Conservation (phyloP, 2,888 invertebrate species). For the Operophtera brumata region DNA sequence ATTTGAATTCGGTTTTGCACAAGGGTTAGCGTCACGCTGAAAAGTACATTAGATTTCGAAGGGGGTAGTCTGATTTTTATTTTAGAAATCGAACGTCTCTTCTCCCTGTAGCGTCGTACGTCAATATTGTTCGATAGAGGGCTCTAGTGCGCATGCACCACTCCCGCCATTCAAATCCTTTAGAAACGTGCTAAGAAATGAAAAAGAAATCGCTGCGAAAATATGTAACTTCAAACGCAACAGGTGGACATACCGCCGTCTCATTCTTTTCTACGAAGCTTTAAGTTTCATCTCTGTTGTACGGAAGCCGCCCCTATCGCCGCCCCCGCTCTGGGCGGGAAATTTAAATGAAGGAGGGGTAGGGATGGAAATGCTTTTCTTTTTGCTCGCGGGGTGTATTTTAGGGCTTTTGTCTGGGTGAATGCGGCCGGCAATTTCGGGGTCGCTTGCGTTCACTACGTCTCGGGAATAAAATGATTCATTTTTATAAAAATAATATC, state of each 20-base stretch:
- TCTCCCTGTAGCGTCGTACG: slow-evolving; percentile 35
- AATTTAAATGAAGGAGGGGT: slow-evolving; percentile 77
- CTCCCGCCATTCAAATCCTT: slow-evolving; percentile 70
- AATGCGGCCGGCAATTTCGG: slow-evolving; percentile 79
- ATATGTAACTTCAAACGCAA: slow-evolving; percentile 73
- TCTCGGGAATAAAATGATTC: slow-evolving; percentile 65
- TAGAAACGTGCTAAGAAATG: slow-evolving; percentile 65
- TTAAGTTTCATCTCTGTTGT: slow-evolving; percentile 74
- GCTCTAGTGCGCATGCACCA: slow-evolving; percentile 70
- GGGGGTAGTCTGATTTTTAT: slow-evolving; percentile 4
- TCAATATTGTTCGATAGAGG: slow-evolving; percentile 68
- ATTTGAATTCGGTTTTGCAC: not conserved
- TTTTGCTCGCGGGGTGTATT: slow-evolving; percentile 77
- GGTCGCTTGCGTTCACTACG: slow-evolving; percentile 72
- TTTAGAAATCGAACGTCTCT: slow-evolving; percentile 55
- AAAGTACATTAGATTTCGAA: slow-evolving; percentile 3
- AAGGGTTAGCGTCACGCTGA: not conserved
- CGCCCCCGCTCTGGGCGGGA: slow-evolving; percentile 77
- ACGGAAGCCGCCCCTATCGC: slow-evolving; percentile 77
- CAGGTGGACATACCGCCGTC: slow-evolving; percentile 77
- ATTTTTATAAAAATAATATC: slow-evolving; percentile 34
- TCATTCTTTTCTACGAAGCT: slow-evolving; percentile 77
- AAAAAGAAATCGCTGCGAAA: slow-evolving; percentile 73
- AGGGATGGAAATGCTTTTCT: slow-evolving; percentile 77
- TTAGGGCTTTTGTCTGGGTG: slow-evolving; percentile 80